Base-by-base conservation (phyloP, 1,140 invertebrate species). In the Drosophila kepulauana region DNA sequence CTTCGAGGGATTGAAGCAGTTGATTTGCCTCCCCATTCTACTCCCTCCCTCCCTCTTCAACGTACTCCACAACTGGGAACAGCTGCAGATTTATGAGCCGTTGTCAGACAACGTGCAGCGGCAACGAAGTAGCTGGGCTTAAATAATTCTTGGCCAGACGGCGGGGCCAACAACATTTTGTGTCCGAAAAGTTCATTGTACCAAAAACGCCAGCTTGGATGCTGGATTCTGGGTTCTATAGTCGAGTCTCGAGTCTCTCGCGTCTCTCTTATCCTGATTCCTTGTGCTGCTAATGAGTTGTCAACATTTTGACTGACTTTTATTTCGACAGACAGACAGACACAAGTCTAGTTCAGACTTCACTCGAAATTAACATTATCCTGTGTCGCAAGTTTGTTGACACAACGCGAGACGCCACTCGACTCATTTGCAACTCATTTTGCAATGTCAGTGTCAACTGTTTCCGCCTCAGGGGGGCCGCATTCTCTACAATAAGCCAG, bases 61-160 rank as follows among this genome's bases (percentile, higher is more conserved):
- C 20, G 30, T 2, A 7, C 6, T 2, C 35, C 35, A 38, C 20
- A 13, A 35, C 25, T 45, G n/a, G 46, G n/a, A 43, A 48, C 59
- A 70, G 52, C 66, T 67, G 67, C 64, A 84, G 78, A 89, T 88
- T 88, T 88, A 88, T 89, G 84, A 81, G 81, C 80, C 58, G 67
- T 72, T 87, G 68, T 87, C 82, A 82, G 75, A 78, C 81, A 64
- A 70, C 38, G 57, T 58, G 64, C n/a, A 45, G 30, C 41, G 41
- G 41, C 38, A 41, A 72, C 43, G 38, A 51, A 74, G 49, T 66
- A 69, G 72, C 67, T 38, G 7, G 20, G 15, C 70, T 68, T 57
- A 69, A 78, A 68, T 54, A 64, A 81, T 62, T 20, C 52, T 52
- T 64, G 70, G 45, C 38, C 65, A 46, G 38, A 43, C 68, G 13